Conservation (phyloP, 2,113 vertebrate species). For the Calyptomena viridis region DNA sequence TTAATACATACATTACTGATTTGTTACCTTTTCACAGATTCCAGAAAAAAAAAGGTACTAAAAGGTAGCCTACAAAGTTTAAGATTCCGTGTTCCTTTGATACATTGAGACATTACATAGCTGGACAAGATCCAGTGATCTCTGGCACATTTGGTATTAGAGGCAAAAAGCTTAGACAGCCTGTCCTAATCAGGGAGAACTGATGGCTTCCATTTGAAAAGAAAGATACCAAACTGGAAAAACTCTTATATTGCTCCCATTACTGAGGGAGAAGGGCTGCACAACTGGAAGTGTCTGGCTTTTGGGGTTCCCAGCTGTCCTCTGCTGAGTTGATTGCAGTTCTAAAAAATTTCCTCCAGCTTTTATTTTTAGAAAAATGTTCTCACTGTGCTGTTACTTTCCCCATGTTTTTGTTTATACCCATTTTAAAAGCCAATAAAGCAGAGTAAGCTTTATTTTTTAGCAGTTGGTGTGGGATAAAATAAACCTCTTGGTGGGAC, state of each 20-base stretch:
- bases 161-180: neutral
- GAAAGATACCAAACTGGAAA: conserved; percentile 17
- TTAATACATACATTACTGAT: neutral
- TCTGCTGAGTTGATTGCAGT: neutral
- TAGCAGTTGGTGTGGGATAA: neutral
- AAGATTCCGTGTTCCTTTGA: neutral
- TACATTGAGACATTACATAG: neutral
- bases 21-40: neutral
- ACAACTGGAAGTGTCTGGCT: neutral
- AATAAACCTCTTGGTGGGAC: neutral
- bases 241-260: neutral
- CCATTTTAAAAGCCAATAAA: neutral
- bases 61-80: neutral
- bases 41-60: neutral
- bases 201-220: conserved; percentile 22
- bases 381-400: conserved; percentile 4
- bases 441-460: neutral
- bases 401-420: conserved; percentile 38
- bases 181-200: neutral
- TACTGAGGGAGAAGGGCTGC: neutral
- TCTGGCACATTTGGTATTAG: neutral
- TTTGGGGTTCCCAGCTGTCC: conserved; percentile 14
- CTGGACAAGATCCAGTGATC: neutral
- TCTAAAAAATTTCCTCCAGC: neutral
- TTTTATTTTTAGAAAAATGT: conserved; percentile 43